Conservation (phyloP, 2,797 vertebrate genomes). For the Allobates femoralis region DNA sequence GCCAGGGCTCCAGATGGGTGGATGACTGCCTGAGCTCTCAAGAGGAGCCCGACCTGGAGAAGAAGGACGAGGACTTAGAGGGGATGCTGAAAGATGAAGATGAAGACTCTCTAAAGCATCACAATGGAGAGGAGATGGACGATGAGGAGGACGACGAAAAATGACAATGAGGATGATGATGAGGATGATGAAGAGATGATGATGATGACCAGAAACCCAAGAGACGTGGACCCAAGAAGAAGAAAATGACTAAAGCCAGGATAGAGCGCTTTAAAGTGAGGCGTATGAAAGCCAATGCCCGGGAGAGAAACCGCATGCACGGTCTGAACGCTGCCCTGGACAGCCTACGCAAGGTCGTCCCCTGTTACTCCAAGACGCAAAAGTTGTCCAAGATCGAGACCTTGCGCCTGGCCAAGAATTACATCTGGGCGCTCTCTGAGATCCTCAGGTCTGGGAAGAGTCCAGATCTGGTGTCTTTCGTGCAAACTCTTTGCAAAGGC, state of each 20-base stretch:
- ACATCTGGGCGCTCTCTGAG: slow-evolving; percentile 97
- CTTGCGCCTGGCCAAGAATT: slow-evolving; percentile 95
- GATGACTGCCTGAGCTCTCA: slow-evolving; percentile 84
- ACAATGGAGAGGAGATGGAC: slow-evolving; percentile 78
- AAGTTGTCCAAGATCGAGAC: slow-evolving; percentile 99
- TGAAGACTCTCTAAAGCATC: slow-evolving; percentile 73
- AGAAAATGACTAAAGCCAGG: slow-evolving; percentile 98
- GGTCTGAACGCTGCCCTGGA: slow-evolving; percentile 98
- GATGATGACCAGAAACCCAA: slow-evolving; percentile 93
- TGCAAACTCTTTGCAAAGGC: slow-evolving; percentile 97
- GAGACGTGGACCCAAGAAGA: slow-evolving; percentile 95
- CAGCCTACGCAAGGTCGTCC: slow-evolving; percentile 96
- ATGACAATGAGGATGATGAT: slow-evolving; percentile 80
- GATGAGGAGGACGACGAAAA: slow-evolving; percentile 82
- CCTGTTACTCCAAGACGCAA: slow-evolving; percentile 98
- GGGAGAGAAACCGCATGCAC: slow-evolving; percentile 98
- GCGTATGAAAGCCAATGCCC: slow-evolving; percentile 95
- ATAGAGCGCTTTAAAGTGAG: slow-evolving; percentile 93
- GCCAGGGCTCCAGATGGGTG: slow-evolving; percentile 81
- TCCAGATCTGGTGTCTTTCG: slow-evolving; percentile 93
- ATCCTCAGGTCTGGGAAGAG: slow-evolving; percentile 93
- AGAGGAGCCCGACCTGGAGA: slow-evolving; percentile 81
- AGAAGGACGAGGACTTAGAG: slow-evolving; percentile 80
- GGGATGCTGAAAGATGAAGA: slow-evolving; percentile 72
- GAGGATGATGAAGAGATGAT: slow-evolving; percentile 83